Conservation (phyloP, 2,888 invertebrate species). For the Torymus auratus region DNA sequence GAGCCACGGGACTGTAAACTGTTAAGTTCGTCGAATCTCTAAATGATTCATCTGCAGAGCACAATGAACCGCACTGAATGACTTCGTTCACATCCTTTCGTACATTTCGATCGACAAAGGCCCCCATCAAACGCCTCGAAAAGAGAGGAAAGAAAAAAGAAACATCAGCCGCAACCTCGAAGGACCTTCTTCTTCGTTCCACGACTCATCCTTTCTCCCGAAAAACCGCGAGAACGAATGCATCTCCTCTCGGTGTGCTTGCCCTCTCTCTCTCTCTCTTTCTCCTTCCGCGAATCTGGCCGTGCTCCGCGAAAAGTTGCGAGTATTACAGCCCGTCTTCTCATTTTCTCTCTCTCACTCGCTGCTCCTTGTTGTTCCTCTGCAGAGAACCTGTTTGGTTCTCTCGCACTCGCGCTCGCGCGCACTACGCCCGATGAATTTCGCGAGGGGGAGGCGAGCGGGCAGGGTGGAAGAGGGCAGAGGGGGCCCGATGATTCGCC, state of each 20-base stretch:
- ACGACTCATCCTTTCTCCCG: not conserved
- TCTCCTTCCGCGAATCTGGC: conserved; percentile 26
- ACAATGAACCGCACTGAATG: no score
- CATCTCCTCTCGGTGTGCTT: no score
- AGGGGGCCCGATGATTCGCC: conserved; percentile 42
- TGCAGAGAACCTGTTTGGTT: conserved; percentile 42
- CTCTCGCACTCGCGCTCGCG: not conserved
- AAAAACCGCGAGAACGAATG: conserved; percentile 2
- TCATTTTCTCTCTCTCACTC: not conserved
- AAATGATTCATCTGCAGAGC: no score
- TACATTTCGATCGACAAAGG: no score
- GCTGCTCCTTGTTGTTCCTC: not conserved
- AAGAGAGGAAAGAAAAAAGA: conserved; percentile 2
- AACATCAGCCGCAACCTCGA: not conserved
- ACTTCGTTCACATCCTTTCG: no score
- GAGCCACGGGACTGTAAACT: no score
- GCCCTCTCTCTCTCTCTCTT: not conserved
- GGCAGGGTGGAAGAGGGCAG: not conserved
- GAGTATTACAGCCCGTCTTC: conserved; percentile 32
- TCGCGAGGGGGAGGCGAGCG: conserved; percentile 27
- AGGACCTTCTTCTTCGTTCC: not conserved
- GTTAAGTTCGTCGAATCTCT: no score
- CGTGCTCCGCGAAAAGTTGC: conserved; percentile 44
- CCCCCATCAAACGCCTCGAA: not conserved
- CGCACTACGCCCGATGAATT: conserved; percentile 43